A percentile compares a stretch with the other conserved stretches of the same genome.
phyloP scores from a whole-genome alignment of 2,797 vertebrate species.

The Hephaestus fuliginosus region DNA sequence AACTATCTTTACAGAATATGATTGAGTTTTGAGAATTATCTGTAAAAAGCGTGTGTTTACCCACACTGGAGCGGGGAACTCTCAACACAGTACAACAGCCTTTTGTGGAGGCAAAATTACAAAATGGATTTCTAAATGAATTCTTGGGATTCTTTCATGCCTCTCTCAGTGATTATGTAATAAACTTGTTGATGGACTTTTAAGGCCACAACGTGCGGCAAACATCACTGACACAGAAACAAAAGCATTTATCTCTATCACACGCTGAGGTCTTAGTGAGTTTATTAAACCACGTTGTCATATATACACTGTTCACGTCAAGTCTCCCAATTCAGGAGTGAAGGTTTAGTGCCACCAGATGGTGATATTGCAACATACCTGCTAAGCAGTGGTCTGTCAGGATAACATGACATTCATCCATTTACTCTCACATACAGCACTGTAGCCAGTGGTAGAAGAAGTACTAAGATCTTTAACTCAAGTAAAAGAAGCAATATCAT shows the following conservation, averaged over 20 bases:
- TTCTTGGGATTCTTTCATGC: not conserved
- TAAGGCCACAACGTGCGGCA: not conserved
- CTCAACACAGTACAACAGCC: not conserved
- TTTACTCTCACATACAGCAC: not conserved
- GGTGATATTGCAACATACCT: slow-evolving; percentile 46
- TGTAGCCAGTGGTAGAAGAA: too few species aligned
- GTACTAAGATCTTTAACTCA: too few species aligned
- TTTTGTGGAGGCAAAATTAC: not conserved
- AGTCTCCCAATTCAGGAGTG: not conserved
- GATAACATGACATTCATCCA: not conserved
- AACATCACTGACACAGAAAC: not conserved
- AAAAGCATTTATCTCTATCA: not conserved
- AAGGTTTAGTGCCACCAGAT: slow-evolving; percentile 55
- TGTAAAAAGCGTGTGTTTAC: not conserved
- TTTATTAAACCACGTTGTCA: not conserved
- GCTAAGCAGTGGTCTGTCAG: not conserved
- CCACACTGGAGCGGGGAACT: not conserved
- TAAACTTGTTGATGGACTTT: not conserved
- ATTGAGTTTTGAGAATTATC: slow-evolving; percentile 7
- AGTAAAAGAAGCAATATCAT: too few species aligned
- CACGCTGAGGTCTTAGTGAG: not conserved
- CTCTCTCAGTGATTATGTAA: not conserved
- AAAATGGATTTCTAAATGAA: not conserved
- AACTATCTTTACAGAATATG: slow-evolving; percentile 48
- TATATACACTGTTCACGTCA: not conserved